Percentiles rank a stretch among this genome's conserved stretches.
Evolutionary conservation across 2,888 invertebrate genomes (phyloP).

Genomic region (Thera britannica): DNA sequence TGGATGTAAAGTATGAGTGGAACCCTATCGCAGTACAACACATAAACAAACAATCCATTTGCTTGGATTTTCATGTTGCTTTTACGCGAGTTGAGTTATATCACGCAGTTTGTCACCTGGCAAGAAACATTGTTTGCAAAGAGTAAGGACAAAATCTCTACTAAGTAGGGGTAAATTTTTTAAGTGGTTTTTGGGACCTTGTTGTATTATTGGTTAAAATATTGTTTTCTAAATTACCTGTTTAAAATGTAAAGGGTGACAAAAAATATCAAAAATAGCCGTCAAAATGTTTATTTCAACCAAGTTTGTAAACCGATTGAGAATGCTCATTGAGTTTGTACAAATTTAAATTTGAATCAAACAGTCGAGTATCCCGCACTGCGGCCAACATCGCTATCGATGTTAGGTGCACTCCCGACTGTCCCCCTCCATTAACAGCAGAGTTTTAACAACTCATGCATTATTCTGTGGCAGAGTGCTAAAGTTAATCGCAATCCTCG

Average conservation of each 20-base stretch:
- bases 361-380: background rate
- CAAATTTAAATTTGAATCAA: background rate
- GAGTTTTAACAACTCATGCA: constrained; percentile 20
- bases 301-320: background rate
- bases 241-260: no score
- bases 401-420: constrained; percentile 42
- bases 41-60: constrained; percentile 53
- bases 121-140: background rate
- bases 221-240: no score
- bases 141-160: background rate
- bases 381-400: constrained; percentile 45
- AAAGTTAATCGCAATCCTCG: constrained; percentile 64
- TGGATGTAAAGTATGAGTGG: constrained; percentile 18
- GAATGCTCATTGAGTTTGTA: background rate
- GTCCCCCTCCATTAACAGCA: constrained; percentile 52
- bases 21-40: constrained; percentile 40
- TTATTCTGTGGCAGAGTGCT: constrained; percentile 46
- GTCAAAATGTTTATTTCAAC: background rate
- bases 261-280: background rate
- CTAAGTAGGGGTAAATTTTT: background rate
- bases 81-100: constrained; percentile 1
- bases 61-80: background rate
- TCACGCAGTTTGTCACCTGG: background rate
- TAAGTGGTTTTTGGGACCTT: background rate
- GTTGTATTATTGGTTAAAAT: no score